These are phyloP conservation scores for Eilema depressum DNA, from an alignment of 2,888 invertebrate species.

Conservation along the genomic window DNA sequence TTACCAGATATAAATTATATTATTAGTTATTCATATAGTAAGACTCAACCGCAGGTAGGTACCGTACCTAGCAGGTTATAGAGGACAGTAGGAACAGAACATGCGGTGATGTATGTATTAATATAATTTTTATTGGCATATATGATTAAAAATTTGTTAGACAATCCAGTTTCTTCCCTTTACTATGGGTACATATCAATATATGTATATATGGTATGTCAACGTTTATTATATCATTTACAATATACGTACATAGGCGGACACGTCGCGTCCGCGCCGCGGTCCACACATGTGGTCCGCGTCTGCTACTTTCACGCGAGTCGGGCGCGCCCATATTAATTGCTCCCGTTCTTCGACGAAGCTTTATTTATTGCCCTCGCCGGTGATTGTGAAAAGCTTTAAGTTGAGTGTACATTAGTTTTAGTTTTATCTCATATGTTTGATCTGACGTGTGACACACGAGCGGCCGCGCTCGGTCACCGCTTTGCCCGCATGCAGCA, in stretches of 20 bases:
- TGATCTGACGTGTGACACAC: conserved; percentile 82
- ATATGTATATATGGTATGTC: conserved; percentile 13
- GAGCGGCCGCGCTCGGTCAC: conserved; percentile 58
- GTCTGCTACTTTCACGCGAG: conserved; percentile 83
- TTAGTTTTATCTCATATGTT: conserved; percentile 80
- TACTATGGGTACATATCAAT: background rate
- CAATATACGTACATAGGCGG: conserved; percentile 37
- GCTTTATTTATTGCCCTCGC: conserved; percentile 84
- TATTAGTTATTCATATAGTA: background rate
- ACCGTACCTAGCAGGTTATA: background rate
- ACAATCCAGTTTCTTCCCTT: background rate
- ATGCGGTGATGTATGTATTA: conserved; percentile 15
- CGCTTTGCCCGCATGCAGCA: conserved; percentile 35
- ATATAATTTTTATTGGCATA: background rate
- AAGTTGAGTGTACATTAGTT: conserved; percentile 84
- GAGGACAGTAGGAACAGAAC: background rate
- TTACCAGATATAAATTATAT: too few species aligned
- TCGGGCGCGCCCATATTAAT: conserved; percentile 85
- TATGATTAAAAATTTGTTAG: background rate
- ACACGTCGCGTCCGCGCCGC: conserved; percentile 60
- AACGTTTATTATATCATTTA: conserved; percentile 32
- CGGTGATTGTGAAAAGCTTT: conserved; percentile 84
- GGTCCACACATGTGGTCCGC: conserved; percentile 74
- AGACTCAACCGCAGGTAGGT: background rate
- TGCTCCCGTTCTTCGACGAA: conserved; percentile 86